These are phyloP conservation scores for Platygyra sinensis DNA, from an alignment of 64 coral and sea anemone genomes.

Conservation along the genomic window DNA sequence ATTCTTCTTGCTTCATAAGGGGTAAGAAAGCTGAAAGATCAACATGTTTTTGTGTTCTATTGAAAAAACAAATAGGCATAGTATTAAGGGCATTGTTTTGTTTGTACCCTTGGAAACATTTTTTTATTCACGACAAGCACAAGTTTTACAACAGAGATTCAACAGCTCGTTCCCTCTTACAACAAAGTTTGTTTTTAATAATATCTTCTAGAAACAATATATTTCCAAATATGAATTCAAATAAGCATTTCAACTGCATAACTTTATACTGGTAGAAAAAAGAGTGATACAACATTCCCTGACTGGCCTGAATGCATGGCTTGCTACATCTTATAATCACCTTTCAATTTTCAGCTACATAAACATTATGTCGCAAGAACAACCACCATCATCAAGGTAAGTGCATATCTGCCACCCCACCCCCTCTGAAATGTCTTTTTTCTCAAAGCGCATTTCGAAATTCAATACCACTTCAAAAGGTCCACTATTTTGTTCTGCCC, in stretches of 20 bases:
- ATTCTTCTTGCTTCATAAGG: conserved; percentile 66
- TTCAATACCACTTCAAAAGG: conserved; percentile 62
- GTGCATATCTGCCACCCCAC: conserved; percentile 57
- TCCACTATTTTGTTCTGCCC: conserved; percentile 62
- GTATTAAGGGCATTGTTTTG: conserved; percentile 52
- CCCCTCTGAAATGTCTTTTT: conserved; percentile 36
- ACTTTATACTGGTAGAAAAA: conserved; percentile 30
- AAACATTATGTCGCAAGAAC: conserved; percentile 64
- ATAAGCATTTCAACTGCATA: conserved; percentile 57
- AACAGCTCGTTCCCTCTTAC: conserved; percentile 47
- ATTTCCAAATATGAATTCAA: conserved; percentile 59
- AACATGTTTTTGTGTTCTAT: conserved; percentile 62
- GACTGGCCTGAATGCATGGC: conserved; percentile 57
- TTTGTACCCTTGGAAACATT: conserved; percentile 46
- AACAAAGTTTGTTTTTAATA: conserved; percentile 47
- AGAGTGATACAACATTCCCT: conserved; percentile 65
- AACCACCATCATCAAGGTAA: conserved; percentile 70
- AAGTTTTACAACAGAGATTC: conserved; percentile 57
- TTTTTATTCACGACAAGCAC: conserved; percentile 42
- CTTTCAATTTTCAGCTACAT: conserved; percentile 70
- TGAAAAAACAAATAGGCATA: conserved; percentile 52
- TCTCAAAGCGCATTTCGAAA: conserved; percentile 59
- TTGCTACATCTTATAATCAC: conserved; percentile 61
- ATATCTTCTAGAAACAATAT: conserved; percentile 62
- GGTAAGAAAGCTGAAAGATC: conserved; percentile 52